Conservation (phyloP, 2,113 vertebrate genomes). For the Vombatus ursinus region DNA sequence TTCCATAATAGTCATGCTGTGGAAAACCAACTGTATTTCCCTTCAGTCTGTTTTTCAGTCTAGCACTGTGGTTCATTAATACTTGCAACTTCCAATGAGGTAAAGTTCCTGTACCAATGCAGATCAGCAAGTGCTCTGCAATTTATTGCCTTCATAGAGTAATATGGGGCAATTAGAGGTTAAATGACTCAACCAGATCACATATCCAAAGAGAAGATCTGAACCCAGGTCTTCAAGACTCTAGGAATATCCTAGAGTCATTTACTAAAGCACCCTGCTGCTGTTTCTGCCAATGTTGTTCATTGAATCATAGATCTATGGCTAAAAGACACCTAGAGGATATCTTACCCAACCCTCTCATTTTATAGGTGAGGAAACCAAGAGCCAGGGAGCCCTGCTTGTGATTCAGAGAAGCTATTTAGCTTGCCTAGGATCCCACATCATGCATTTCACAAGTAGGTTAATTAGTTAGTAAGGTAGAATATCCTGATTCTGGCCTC, state of each 20-base stretch:
- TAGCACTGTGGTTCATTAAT: background rate
- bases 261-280: background rate
- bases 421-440: background rate
- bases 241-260: background rate
- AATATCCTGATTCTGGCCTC: rapidly evolving
- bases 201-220: background rate
- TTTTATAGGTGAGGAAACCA: background rate
- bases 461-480: too few relatives aligned
- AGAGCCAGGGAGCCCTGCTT: background rate
- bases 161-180: background rate
- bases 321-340: background rate
- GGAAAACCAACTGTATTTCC: too few relatives aligned
- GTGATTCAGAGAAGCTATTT: background rate
- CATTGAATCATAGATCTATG: background rate
- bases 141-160: background rate
- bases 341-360: background rate
- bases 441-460: too few relatives aligned
- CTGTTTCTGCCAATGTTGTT: background rate
- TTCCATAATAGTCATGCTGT: too few relatives aligned
- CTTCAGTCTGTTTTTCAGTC: background rate
- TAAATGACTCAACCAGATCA: background rate
- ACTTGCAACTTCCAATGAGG: background rate
- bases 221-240: background rate
- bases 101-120: background rate
- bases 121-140: background rate